These are phyloP conservation scores for Otis tarda DNA, from an alignment of 2,113 vertebrate genomes.

Conservation along the genomic window DNA sequence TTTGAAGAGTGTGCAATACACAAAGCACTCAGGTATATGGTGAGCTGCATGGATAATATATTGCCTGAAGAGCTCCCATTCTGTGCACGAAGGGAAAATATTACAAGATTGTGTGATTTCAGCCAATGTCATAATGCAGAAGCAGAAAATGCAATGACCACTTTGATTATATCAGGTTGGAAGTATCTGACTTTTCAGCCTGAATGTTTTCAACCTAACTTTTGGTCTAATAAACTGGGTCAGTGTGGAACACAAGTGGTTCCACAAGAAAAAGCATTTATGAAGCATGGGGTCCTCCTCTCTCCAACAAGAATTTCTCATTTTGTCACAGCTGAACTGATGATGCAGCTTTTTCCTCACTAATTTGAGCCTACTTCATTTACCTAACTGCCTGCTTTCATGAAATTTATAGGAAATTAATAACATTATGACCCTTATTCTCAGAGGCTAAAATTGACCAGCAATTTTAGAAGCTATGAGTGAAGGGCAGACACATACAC, in stretches of 20 bases:
- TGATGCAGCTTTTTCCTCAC: background rate
- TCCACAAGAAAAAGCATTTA: background rate
- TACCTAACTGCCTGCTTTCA: background rate
- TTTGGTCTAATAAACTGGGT: background rate
- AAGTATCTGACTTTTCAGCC: background rate
- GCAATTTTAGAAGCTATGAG: background rate
- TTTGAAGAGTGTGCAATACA: fast-evolving
- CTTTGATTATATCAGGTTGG: background rate
- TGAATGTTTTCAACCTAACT: background rate
- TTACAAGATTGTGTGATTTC: background rate
- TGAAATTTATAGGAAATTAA: background rate
- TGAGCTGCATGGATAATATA: background rate
- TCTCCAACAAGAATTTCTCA: background rate
- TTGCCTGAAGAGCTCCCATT: fast-evolving
- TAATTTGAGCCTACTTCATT: background rate
- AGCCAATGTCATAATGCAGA: background rate
- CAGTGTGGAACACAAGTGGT: background rate
- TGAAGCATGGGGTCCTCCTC: background rate
- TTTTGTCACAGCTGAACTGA: background rate
- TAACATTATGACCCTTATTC: background rate
- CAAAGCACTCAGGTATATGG: fast-evolving
- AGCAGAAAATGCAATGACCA: background rate
- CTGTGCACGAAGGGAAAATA: background rate
- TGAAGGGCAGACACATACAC: background rate
- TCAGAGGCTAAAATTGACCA: background rate